phyloP scores from a whole-genome alignment of 2,113 vertebrate species.

The Tenebrosternarchus preto region DNA sequence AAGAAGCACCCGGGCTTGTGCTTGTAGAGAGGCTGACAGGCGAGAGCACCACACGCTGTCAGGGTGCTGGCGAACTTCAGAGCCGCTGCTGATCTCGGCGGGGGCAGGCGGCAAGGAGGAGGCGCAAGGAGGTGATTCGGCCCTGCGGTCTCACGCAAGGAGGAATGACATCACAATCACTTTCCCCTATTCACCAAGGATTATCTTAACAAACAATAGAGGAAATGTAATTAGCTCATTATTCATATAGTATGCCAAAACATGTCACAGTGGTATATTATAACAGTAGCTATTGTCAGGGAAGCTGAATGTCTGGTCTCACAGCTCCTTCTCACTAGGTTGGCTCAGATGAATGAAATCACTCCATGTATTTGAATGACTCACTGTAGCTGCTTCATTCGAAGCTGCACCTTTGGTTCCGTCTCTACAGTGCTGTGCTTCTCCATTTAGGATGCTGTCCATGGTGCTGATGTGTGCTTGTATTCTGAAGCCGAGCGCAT shows the following conservation, averaged over 20 bases:
- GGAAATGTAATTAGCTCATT: conserved; percentile 58
- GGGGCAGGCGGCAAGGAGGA: conserved; percentile 19
- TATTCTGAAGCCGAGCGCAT: too few species aligned
- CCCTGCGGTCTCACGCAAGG: conserved; percentile 35
- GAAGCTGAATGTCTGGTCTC: conserved; percentile 38
- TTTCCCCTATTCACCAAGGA: conserved; percentile 47
- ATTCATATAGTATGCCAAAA: conserved; percentile 57
- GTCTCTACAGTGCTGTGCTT: too few species aligned
- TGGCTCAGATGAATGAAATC: conserved; percentile 24
- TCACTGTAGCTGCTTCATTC: too few species aligned
- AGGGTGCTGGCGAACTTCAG: conserved; percentile 33
- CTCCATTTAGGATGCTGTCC: conserved; percentile 20
- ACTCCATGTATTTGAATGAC: not conserved
- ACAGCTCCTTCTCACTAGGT: not conserved
- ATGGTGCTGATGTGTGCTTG: conserved; percentile 23
- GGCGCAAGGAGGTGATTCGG: conserved; percentile 22
- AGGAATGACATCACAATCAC: conserved; percentile 50
- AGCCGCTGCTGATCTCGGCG: conserved; percentile 33
- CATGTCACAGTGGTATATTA: conserved; percentile 51
- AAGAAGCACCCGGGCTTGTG: not conserved
- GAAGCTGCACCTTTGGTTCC: too few species aligned
- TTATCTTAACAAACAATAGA: conserved; percentile 51
- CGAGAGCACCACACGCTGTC: conserved; percentile 35
- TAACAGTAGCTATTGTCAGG: conserved; percentile 50
- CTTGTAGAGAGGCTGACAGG: conserved; percentile 14